Evolutionary conservation across 2,888 invertebrate genomes (phyloP).

Genomic region (Aquatica leii): DNA sequence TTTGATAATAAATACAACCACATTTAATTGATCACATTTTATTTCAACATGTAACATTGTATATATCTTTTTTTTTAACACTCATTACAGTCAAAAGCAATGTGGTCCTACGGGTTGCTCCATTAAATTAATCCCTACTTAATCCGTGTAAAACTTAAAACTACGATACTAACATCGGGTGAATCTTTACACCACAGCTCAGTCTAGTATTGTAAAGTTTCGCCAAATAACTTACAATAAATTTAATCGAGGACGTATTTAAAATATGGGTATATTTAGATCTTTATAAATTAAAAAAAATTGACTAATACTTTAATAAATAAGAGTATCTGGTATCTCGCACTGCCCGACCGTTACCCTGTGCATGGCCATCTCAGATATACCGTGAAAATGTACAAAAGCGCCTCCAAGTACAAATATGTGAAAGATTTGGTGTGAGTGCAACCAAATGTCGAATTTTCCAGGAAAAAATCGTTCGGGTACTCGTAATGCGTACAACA

Average conservation of each 20-base stretch:
- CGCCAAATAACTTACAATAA: too few species aligned
- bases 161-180: too few species aligned
- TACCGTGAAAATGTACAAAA: conserved; percentile 98
- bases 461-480: conserved; percentile 98
- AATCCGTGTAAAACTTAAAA: too few species aligned
- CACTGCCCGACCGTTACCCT: conserved; percentile 89
- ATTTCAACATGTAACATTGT: conserved; percentile 22
- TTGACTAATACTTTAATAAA: conserved; percentile 47
- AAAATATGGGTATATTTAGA: too few species aligned
- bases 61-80: conserved; percentile 5
- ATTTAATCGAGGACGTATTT: too few species aligned
- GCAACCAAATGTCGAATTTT: conserved; percentile 98
- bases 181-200: too few species aligned
- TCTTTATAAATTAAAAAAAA: too few species aligned
- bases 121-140: too few species aligned
- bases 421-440: conserved; percentile 99
- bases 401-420: conserved; percentile 98
- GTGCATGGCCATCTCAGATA: conserved; percentile 96
- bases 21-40: conserved; percentile 16
- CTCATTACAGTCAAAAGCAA: too few species aligned
- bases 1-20: neutral
- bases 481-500: conserved; percentile 94
- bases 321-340: conserved; percentile 59
- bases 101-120: conserved; percentile 5
- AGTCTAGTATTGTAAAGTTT: too few species aligned